Base-by-base conservation (phyloP, 2,888 invertebrate genomes). In the Leucophora obtusa region DNA sequence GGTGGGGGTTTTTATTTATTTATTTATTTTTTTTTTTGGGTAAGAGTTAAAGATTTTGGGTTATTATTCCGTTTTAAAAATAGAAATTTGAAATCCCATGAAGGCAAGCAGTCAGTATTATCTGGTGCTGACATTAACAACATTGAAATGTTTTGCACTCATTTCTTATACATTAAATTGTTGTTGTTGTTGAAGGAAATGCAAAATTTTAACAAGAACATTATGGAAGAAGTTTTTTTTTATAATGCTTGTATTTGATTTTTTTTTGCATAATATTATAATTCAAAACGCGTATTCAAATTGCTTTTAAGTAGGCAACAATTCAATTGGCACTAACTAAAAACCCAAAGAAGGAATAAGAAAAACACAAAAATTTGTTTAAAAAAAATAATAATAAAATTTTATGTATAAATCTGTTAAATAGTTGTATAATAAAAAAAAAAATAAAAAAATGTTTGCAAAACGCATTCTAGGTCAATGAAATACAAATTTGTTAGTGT, bases 51-150 rank as follows among this genome's bases (percentile, higher is more conserved):
- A 50, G 51, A 51, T 60, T 68, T 75, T 66, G 18, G 18, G 15
- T 60, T 60, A 43, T 33, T 69, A 53, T 70, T 74, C 18, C 18
- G 43, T 58, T 69, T 17, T 50, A 66, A 58, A 21, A 53, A 53
- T 62, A 47, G 43, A 62, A 50, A 60, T 15, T 50, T 47, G 11
- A 47, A 62, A 28, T 15, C 7, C 11, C 58, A 17, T 35, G 51
- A 43, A 28, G 17, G 10, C 51, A 47, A 62, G 38, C 17, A 70
- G 59, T 72, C 28, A n/a, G 51, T 21, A 73, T 65, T 73, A 66
- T 81, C 56, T 77, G 76, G 38, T 54, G 56, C 66, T 62, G 70
- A 81, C 81, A 54, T 73, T 56, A 81, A 77, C 73, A 72, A 77
- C 73, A 70, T 50, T 50, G 56, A 69, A 74, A 73, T 60, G 28